Percentiles rank a stretch among this genome's conserved stretches.
Evolutionary conservation across 2,113 vertebrate genomes (phyloP).

Genomic region (Ranitomeya imitator): DNA sequence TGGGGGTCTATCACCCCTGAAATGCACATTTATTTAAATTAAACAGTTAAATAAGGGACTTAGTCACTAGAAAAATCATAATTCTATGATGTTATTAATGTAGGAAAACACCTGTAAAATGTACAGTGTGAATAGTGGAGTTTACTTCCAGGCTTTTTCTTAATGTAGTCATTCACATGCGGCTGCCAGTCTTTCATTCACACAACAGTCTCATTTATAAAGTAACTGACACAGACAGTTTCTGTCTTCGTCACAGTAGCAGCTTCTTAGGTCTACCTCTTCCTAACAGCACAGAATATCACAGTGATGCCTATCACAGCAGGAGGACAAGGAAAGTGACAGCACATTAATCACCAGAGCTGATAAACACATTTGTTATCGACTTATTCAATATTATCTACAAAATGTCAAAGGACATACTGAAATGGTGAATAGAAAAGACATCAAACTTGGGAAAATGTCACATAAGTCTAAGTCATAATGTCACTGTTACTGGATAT

Average conservation of each 20-base stretch:
- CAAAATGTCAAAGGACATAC: not conserved
- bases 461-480: not conserved
- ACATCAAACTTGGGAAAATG: not conserved
- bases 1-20: no score
- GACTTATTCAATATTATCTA: not conserved
- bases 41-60: no score
- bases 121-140: not conserved
- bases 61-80: no score
- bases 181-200: constrained; percentile 18
- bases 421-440: not conserved
- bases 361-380: not conserved
- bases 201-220: constrained; percentile 8
- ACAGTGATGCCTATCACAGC: not conserved
- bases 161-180: constrained; percentile 19
- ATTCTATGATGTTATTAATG: no score
- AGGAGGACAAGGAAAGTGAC: not conserved
- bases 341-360: constrained; percentile 15
- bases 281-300: not conserved
- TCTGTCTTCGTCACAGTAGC: not conserved
- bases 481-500: not conserved
- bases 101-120: not conserved
- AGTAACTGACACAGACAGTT: constrained; percentile 6
- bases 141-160: not conserved
- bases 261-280: not conserved
- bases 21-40: no score